Percentiles rank a stretch among this genome's conserved stretches.
These are phyloP conservation scores for Nephrotoma appendiculata DNA, from an alignment of 2,888 invertebrate species.

Conservation along the genomic window DNA sequence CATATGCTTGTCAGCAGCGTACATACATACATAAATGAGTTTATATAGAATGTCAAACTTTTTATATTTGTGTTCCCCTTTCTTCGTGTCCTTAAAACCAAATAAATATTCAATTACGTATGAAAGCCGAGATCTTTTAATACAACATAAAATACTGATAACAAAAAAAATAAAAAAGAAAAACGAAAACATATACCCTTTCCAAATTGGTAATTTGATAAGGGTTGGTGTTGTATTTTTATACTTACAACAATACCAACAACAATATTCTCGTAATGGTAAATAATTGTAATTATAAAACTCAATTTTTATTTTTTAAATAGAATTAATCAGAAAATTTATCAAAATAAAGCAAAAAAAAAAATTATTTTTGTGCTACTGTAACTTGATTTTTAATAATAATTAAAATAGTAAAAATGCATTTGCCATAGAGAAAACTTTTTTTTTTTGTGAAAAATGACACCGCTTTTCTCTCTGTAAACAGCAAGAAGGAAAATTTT, in stretches of 20 bases:
- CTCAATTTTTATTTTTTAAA: neutral
- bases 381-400: neutral
- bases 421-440: neutral
- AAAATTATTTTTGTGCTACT: neutral
- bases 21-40: neutral
- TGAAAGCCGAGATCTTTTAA: neutral
- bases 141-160: neutral
- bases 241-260: neutral
- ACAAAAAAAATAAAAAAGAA: neutral
- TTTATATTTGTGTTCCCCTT: neutral
- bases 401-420: slow-evolving; percentile 3
- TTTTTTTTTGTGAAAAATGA: neutral
- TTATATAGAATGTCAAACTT: neutral
- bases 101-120: neutral
- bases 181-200: neutral
- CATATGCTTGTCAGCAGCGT: neutral
- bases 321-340: neutral
- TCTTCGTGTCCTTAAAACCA: neutral
- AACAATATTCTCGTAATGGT: neutral
- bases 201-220: neutral
- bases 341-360: slow-evolving; percentile 5
- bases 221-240: neutral
- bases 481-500: neutral
- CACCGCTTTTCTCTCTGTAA: neutral
- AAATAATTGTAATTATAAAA: neutral